These are phyloP conservation scores for Oryzias woworae DNA, from an alignment of 2,113 vertebrate species.

Conservation along the genomic window DNA sequence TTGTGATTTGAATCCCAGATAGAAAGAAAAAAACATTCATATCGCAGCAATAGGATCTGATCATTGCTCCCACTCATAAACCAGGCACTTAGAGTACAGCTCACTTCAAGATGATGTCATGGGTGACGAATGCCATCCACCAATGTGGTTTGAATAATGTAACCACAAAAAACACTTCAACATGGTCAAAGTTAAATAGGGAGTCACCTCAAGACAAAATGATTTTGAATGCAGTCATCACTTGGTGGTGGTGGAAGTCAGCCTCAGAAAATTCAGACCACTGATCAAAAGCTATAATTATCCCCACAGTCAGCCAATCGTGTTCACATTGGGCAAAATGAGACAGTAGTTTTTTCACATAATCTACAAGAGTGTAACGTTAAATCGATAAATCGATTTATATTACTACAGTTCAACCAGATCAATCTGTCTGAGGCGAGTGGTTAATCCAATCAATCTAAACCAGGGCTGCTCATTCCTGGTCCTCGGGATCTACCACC, in stretches of 20 bases:
- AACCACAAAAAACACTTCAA: constrained; percentile 49
- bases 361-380: too few relatives aligned
- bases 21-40: constrained; percentile 39
- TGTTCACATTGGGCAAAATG: constrained; percentile 6
- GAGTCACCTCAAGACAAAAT: constrained; percentile 12
- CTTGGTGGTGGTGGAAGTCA: not conserved
- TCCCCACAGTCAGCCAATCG: not conserved
- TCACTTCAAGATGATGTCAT: constrained; percentile 32
- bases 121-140: constrained; percentile 31
- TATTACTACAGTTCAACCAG: too few relatives aligned
- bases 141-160: constrained; percentile 34
- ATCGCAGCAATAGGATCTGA: constrained; percentile 31
- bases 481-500: too few relatives aligned
- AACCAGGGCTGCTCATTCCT: too few relatives aligned
- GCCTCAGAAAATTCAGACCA: not conserved
- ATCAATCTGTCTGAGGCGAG: too few relatives aligned
- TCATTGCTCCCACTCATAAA: constrained; percentile 38
- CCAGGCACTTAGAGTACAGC: constrained; percentile 25
- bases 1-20: constrained; percentile 36
- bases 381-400: too few relatives aligned
- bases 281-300: not conserved
- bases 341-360: too few relatives aligned
- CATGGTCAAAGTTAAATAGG: constrained; percentile 19
- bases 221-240: constrained; percentile 19
- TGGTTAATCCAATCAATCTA: too few relatives aligned